Conservation (phyloP, 2,113 vertebrate genomes). For the Pterocles burchelli region DNA sequence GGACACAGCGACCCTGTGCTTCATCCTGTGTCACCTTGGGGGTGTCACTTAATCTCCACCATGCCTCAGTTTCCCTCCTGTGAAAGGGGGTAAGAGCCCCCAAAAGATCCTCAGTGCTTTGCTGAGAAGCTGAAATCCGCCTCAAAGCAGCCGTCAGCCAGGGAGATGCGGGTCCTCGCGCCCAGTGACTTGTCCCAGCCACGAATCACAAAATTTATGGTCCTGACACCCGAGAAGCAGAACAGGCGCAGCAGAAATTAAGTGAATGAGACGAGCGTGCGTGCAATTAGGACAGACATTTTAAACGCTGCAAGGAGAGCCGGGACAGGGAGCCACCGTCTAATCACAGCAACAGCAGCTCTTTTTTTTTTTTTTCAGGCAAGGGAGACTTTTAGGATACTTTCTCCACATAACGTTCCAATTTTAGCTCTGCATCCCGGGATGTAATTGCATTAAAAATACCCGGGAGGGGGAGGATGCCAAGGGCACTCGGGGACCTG, state of each 20-base stretch:
- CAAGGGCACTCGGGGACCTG: conserved; percentile 23
- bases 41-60: not conserved
- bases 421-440: conserved; percentile 51
- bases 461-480: conserved; percentile 13
- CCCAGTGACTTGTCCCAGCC: not conserved
- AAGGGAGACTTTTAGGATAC: conserved; percentile 42
- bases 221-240: conserved; percentile 31
- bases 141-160: rapidly evolving
- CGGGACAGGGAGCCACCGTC: not conserved
- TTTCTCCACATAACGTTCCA: conserved; percentile 63
- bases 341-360: conserved; percentile 24
- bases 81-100: not conserved
- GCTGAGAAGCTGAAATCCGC: not conserved
- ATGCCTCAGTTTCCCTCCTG: not conserved
- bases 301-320: not conserved
- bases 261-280: conserved; percentile 45
- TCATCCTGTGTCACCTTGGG: not conserved
- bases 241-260: not conserved
- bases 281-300: not conserved
- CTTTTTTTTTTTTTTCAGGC: not conserved
- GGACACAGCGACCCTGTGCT: not conserved
- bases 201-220: not conserved
- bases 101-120: rapidly evolving
- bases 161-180: rapidly evolving
- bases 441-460: conserved; percentile 59